Base-by-base conservation (phyloP, 2,797 vertebrate species). In the Mus minutoides region DNA sequence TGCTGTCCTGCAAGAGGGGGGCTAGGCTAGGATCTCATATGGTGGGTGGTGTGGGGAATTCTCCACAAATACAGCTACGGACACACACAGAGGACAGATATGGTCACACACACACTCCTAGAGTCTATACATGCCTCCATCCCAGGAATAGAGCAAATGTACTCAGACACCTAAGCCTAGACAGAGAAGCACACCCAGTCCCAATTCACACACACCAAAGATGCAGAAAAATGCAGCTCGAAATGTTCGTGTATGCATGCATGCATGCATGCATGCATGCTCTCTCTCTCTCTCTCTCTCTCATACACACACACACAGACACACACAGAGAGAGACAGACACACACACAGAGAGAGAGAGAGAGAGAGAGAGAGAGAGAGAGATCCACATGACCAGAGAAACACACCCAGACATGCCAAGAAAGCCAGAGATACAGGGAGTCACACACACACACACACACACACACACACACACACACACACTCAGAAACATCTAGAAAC, bases 1-100 rank as follows among this genome's bases (percentile, higher is more conserved):
- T 3, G 99, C 99, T 0, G 99, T 99, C 98, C 99, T 99, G 97
- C 17, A 80, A 78, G 60, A 94, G 13, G 64, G 9, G n/a, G 2
- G 10, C 16, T n/a, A 43, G 7, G 46, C n/a, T 58, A 17, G 31
- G 22, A 34, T 3, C 2, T 34, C 19, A 13, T 19, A 19, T 46
- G 16, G 17, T 52, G 24, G n/a, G 49, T 43, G 34, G 54, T 22
- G 10, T 58, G 54, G 43, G 26, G 17, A 52, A 52, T 21, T 21
- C 60, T 46, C 58, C 46, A 64, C 60, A 79, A 67, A 54, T 26
- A 54, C 21, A 46, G 12, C 13, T 58, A 56, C 12, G 29, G 29
- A 26, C 10, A 75, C 34, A 58, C 46, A 56, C 37, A 54, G n/a
- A 34, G 19, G 31, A 40, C 78, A 82, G 64, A 22, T 52, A 26